Evolutionary conservation across 2,888 invertebrate genomes (phyloP).

Genomic region (Pedicia rivosa): DNA sequence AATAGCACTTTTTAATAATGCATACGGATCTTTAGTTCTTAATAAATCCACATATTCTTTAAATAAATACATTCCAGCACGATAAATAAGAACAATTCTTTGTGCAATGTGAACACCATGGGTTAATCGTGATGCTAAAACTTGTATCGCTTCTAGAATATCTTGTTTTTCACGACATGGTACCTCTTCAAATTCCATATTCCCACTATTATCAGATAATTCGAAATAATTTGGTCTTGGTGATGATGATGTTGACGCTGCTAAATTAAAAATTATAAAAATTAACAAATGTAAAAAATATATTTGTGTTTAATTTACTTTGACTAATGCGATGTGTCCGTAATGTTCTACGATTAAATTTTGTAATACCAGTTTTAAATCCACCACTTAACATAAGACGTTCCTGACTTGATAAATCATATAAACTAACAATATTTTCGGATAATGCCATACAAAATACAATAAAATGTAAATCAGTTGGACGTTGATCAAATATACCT

Average conservation of each 20-base stretch:
- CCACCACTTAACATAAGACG: constrained; percentile 35
- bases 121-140: constrained; percentile 34
- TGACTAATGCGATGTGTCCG: constrained; percentile 13
- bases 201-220: constrained; percentile 22
- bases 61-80: constrained; percentile 38
- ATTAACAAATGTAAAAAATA: background rate
- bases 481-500: constrained; percentile 29
- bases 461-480: constrained; percentile 37
- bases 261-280: background rate
- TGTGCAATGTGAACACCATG: constrained; percentile 36
- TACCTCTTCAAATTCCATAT: constrained; percentile 26
- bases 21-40: constrained; percentile 33
- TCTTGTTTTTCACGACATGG: constrained; percentile 27
- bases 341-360: constrained; percentile 18
- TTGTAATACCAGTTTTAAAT: constrained; percentile 26
- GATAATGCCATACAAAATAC: constrained; percentile 42
- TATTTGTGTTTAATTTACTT: background rate
- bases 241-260: constrained; percentile 7
- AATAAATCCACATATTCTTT: constrained; percentile 38
- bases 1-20: constrained; percentile 36
- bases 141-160: constrained; percentile 29
- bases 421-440: constrained; percentile 38
- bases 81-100: constrained; percentile 37
- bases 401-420: constrained; percentile 44
- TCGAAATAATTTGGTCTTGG: constrained; percentile 14